Conservation (phyloP, 2,797 vertebrate genomes). For the Pagetopsis macropterus region DNA sequence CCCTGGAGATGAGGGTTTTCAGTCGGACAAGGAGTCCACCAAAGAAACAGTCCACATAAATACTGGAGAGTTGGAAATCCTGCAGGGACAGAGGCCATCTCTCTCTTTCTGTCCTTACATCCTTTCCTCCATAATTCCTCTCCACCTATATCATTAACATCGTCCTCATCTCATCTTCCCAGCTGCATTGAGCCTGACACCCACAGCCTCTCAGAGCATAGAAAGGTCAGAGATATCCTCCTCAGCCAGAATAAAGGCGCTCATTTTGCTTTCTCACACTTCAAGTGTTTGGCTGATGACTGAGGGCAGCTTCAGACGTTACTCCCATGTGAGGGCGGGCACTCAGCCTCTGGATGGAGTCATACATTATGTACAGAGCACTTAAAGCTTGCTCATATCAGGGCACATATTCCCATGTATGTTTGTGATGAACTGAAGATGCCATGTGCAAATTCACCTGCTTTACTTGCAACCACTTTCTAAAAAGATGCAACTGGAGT, state of each 20-base stretch:
- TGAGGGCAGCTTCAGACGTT: not conserved
- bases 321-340: not conserved
- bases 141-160: constrained; percentile 2
- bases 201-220: constrained; percentile 16
- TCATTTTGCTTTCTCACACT: constrained; percentile 8
- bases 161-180: constrained; percentile 9
- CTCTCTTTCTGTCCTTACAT: constrained; percentile 1
- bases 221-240: constrained; percentile 17
- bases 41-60: no score
- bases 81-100: not conserved
- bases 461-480: not conserved
- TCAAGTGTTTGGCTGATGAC: constrained; percentile 4
- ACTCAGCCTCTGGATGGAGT: constrained; percentile 10
- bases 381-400: not conserved
- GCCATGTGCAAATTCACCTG: not conserved
- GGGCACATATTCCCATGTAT: not conserved
- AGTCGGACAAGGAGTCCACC: no score
- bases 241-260: constrained; percentile 7
- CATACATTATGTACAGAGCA: constrained; percentile 8
- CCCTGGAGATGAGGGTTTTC: no score
- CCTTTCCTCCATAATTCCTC: not conserved
- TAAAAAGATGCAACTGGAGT: not conserved
- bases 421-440: not conserved
- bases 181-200: constrained; percentile 2
- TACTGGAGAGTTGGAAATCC: no score